A percentile compares a stretch with the other conserved stretches of the same genome.
Conservation (phyloP, 2,113 vertebrate genomes). For the Arizona elegans region DNA sequence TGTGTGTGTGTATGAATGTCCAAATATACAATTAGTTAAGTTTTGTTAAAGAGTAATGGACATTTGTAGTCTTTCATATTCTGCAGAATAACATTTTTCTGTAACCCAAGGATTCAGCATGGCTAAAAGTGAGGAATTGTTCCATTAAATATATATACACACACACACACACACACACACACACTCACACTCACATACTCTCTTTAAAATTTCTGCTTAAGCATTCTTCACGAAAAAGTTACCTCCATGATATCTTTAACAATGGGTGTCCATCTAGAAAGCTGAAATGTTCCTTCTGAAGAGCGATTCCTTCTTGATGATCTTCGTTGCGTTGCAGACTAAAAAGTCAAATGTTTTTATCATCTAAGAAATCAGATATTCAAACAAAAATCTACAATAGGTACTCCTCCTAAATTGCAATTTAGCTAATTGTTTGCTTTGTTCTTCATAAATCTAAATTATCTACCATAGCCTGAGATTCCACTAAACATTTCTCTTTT, state of each 20-base stretch:
- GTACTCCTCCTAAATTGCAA: background rate
- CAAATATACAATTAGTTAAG: background rate
- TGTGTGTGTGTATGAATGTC: background rate
- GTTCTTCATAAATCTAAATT: background rate
- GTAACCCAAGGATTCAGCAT: background rate
- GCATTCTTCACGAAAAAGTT: slow-evolving; percentile 28
- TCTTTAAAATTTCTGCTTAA: background rate
- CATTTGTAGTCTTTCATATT: background rate
- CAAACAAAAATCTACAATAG: background rate
- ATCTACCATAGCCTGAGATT: background rate
- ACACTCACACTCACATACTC: accelerated
- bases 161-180: accelerated
- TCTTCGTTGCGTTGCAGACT: slow-evolving; percentile 68
- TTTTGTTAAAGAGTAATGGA: background rate
- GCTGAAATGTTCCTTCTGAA: slow-evolving; percentile 84
- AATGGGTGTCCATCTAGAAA: slow-evolving; percentile 94
- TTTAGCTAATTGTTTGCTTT: background rate
- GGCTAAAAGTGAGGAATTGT: background rate
- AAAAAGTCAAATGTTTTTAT: slow-evolving; percentile 27
- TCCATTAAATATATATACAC: background rate
- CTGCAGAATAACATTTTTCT: background rate
- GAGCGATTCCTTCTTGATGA: slow-evolving; percentile 80
- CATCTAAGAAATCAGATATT: background rate
- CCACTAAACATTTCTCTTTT: background rate
- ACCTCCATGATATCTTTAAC: slow-evolving; percentile 98